phyloP scores from a whole-genome alignment of 2,797 vertebrate genomes.

The Labroides dimidiatus region DNA sequence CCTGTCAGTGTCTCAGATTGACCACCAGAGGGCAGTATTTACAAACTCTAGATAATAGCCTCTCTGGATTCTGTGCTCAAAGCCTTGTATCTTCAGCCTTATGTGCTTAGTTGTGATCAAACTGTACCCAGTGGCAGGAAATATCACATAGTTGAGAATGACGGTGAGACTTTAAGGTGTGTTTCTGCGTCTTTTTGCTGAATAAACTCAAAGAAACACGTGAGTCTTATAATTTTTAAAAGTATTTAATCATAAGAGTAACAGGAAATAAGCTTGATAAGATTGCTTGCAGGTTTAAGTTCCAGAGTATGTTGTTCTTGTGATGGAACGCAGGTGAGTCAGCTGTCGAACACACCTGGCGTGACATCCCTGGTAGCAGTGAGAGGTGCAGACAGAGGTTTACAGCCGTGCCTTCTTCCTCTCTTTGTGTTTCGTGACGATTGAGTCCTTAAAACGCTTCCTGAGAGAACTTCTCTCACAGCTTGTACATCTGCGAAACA shows the following conservation, averaged over 20 bases:
- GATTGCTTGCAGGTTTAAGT: neutral
- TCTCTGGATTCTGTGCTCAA: neutral
- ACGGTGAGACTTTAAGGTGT: neutral
- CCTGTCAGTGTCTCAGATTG: neutral
- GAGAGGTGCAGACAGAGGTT: neutral
- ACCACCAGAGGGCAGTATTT: constrained; percentile 80
- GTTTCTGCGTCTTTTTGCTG: neutral
- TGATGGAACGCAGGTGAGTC: constrained; percentile 48
- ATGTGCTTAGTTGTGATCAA: neutral
- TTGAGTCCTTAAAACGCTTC: neutral
- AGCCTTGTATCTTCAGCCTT: neutral
- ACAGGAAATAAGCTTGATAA: neutral
- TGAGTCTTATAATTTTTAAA: neutral
- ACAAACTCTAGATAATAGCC: constrained; percentile 54
- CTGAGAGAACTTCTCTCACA: constrained; percentile 21
- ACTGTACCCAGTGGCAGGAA: too few relatives aligned
- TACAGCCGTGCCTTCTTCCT: neutral
- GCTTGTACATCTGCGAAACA: constrained; percentile 24
- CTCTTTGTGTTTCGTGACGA: constrained; percentile 3
- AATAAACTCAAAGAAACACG: neutral
- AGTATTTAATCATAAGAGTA: neutral
- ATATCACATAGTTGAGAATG: neutral
- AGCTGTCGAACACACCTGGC: constrained; percentile 32
- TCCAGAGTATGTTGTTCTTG: neutral
- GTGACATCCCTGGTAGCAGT: neutral